phyloP scores from a whole-genome alignment of 2,113 vertebrate species.

The Dolichallabes microphthalmus region DNA sequence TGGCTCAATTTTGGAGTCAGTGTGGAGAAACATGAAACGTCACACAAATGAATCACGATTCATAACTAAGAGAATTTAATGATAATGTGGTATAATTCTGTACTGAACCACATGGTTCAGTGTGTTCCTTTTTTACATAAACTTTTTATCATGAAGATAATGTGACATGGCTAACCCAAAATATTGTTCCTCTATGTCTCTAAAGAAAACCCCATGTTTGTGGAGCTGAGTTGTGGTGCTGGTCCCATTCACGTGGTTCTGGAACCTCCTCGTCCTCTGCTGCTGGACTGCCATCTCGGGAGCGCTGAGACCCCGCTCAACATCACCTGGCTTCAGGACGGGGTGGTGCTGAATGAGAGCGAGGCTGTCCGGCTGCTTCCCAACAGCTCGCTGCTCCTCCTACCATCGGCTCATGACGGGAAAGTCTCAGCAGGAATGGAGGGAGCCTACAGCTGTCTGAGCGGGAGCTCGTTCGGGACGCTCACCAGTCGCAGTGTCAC shows the following conservation, averaged over 20 bases:
- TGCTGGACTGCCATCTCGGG: slow-evolving; percentile 84
- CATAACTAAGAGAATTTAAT: background rate
- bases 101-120: background rate
- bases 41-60: background rate
- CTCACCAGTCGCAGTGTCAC: slow-evolving; percentile 83
- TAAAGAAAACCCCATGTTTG: slow-evolving; percentile 77
- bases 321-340: slow-evolving; percentile 86
- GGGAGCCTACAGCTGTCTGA: slow-evolving; percentile 87
- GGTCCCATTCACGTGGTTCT: slow-evolving; percentile 83
- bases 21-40: too few relatives aligned
- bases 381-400: slow-evolving; percentile 83
- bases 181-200: background rate
- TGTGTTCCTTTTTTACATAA: background rate
- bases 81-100: background rate
- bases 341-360: slow-evolving; percentile 68
- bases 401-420: slow-evolving; percentile 58
- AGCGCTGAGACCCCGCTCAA: slow-evolving; percentile 72
- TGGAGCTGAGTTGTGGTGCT: slow-evolving; percentile 87
- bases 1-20: too few relatives aligned
- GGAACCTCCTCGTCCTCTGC: slow-evolving; percentile 74
- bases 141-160: background rate
- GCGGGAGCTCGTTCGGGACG: slow-evolving; percentile 77
- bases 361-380: slow-evolving; percentile 73
- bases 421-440: slow-evolving; percentile 63
- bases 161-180: background rate